phyloP scores from a whole-genome alignment of 2,113 vertebrate species.

The Gasterosteus nipponicus region DNA sequence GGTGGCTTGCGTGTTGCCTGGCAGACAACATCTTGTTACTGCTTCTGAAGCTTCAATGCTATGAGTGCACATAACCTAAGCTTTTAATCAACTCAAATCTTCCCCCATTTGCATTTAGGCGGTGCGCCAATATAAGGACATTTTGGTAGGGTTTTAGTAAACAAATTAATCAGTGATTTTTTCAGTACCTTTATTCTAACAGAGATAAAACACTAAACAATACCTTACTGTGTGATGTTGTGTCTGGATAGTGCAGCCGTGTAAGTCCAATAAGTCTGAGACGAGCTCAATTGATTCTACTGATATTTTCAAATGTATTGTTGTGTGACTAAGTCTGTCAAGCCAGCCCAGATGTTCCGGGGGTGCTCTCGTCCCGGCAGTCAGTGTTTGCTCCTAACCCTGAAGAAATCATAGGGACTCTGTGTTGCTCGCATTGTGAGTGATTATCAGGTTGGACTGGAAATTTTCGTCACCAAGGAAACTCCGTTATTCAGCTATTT shows the following conservation, averaged over 20 bases:
- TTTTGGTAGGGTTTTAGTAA: neutral
- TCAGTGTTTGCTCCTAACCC: constrained; percentile 12
- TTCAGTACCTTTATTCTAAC: neutral
- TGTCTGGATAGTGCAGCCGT: neutral
- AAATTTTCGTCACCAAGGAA: constrained; percentile 32
- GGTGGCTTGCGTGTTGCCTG: neutral
- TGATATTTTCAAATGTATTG: constrained; percentile 38
- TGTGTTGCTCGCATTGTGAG: constrained; percentile 30
- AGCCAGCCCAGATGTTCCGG: constrained; percentile 27
- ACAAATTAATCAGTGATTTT: neutral
- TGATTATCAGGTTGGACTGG: constrained; percentile 32
- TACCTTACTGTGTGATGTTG: neutral
- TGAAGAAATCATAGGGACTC: constrained; percentile 23
- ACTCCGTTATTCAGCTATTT: constrained; percentile 15
- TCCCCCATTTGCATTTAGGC: neutral
- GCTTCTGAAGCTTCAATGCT: neutral
- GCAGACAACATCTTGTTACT: neutral
- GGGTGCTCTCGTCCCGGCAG: constrained; percentile 21
- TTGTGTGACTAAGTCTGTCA: constrained; percentile 13
- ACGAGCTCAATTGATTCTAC: constrained; percentile 9
- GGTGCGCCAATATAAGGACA: neutral
- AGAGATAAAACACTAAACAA: constrained; percentile 1
- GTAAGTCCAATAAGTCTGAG: constrained; percentile 2
- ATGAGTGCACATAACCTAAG: neutral
- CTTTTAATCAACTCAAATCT: neutral